Base-by-base conservation (phyloP, 2,888 invertebrate species). In the Pherbina coryleti region DNA sequence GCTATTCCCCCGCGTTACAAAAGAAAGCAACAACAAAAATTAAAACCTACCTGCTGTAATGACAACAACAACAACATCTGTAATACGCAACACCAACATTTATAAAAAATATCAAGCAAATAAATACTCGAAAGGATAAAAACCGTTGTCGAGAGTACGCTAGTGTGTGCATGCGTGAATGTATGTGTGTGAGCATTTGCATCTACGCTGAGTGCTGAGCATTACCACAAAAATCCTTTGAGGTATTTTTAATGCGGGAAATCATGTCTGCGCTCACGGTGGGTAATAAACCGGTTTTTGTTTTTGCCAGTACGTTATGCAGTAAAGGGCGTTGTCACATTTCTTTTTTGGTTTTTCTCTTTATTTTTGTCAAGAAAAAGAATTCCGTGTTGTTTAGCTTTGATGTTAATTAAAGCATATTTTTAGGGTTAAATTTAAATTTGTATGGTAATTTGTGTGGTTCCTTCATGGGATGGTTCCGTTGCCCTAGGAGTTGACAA, bases 211-310 rank as follows among this genome's bases (percentile, higher is more conserved):
- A 72, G 60, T 37, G 60, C 37, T 72, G 44, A 60, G 44, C 34
- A 34, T 72, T 60, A 57, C 72, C 72, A 60, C 72, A 44, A 37
- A 60, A 73, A 73, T 73, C 73, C 73, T 62, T 73, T 73, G 62
- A 73, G 49, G 60, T 73, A 60, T 62, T 73, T 70, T 72, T 62
- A 73, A 44, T 73, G 62, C 34, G 60, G 49, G 62, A 73, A 44
- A 60, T 49, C 72, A 60, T 34, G 72, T 72, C 72, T 44, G 44
- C 44, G 25, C 37, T 28, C 72, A 28, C 49, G 19, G 19, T 25
- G n/a, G n/a, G 71, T 37, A 57, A 57, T 72, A 57, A 57, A 57
- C 14, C n/a, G 22, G 22, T 34, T 9, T 57, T 22, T 19, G 57
- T 60, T 25, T n/a, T 55, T 55, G 5, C 28, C 25, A 11, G 25